Base-by-base conservation (phyloP, 2,113 vertebrate genomes). In the human region DNA sequence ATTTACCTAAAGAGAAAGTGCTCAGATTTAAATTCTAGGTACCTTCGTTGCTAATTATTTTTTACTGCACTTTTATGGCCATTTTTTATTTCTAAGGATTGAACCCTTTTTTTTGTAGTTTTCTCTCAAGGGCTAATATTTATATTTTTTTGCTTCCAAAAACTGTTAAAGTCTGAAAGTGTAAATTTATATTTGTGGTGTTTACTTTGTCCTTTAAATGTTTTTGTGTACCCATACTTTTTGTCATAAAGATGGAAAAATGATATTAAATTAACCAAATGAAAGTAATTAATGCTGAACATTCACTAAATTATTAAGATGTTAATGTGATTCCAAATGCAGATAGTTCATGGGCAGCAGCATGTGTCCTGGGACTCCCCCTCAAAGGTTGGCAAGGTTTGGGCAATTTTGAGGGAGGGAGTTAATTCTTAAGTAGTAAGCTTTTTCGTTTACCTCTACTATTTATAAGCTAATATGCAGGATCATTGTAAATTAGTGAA, bases 21-120 rank as follows among this genome's bases (percentile, higher is more conserved):
- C 22, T 82, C 25, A 79, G 3, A 57, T 57, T 93, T 89, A 72
- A 17, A 95, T 97, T 97, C 92, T 66, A 66, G 32, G 40, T 96
- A 90, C 84, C 23, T 96, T 98, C 94, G 90, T 97, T 94, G 40
- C 72, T 55, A 66, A 18, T 27, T 61, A 48, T 73, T 91, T 92
- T 96, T 97, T 94, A 83, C 94, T 57, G 70, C 43, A 90, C 43
- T 83, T 90, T 90, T 81, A n/a, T 55, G 13, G 6, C 13, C 45
- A 9, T 76, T 95, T 82, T 25, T 70, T 90, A 50, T 76, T 90
- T 93, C 48, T 81, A 52, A 97, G 2, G 25, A 78, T 59, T 64
- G 20, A 85, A 84, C 22, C 22, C 61, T 30, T 30, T 32, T 32
- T 82, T 61, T 70, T 16, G 50, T 85, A 8, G 90, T 91, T 89